A percentile compares a stretch with the other conserved stretches of the same genome.
These are phyloP conservation scores for Sitodiplosis mosellana DNA, from an alignment of 1,140 invertebrate genomes.

Conservation along the genomic window DNA sequence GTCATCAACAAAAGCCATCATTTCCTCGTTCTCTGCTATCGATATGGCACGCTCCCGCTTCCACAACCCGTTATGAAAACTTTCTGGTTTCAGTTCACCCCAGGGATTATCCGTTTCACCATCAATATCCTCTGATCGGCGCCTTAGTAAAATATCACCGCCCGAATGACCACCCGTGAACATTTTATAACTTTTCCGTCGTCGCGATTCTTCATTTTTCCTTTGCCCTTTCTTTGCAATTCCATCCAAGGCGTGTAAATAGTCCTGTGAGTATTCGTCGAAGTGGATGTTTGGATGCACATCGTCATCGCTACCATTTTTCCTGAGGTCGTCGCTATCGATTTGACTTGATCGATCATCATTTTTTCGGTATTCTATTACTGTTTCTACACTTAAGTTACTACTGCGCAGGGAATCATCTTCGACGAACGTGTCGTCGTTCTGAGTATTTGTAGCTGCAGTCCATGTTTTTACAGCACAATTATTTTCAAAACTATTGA, in stretches of 20 bases:
- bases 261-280: conserved; percentile 14
- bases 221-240: conserved; percentile 20
- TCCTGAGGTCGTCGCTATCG: conserved; percentile 6
- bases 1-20: no score
- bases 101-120: conserved; percentile 19
- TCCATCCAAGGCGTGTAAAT: conserved; percentile 32
- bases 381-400: no score
- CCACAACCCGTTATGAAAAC: conserved; percentile 24
- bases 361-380: no score
- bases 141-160: conserved; percentile 10
- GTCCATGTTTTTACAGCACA: background rate
- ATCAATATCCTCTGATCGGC: conserved; percentile 10
- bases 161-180: background rate
- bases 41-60: conserved; percentile 20
- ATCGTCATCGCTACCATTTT: conserved; percentile 18
- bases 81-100: conserved; percentile 19
- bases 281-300: conserved; percentile 4
- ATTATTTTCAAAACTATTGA: no score
- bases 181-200: conserved; percentile 1
- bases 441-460: background rate
- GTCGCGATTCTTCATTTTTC: conserved; percentile 18
- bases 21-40: conserved; percentile 16
- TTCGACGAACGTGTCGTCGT: background rate
- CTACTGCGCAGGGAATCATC: background rate
- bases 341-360: no score